Conservation (phyloP, 2,888 invertebrate genomes). For the Hydraecia micacea region DNA sequence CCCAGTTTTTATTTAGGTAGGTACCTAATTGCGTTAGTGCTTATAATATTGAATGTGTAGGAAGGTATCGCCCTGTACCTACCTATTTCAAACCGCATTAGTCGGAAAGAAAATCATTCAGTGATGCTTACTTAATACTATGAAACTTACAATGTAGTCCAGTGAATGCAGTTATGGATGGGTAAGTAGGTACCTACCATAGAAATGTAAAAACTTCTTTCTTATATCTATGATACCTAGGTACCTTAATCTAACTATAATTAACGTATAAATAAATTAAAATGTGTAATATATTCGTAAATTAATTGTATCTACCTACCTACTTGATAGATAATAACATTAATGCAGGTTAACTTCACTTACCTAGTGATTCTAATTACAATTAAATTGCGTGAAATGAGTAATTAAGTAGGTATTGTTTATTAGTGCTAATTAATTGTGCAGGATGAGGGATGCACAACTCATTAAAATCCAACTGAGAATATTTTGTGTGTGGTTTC, state of each 20-base stretch:
- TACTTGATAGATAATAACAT: background rate
- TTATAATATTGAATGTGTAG: background rate
- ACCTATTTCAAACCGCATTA: background rate
- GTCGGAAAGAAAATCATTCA: background rate
- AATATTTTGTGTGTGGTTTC: constrained; percentile 20
- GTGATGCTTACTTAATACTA: too few species aligned
- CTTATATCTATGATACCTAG: background rate
- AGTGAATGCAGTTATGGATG: background rate
- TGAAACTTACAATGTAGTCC: constrained; percentile 10
- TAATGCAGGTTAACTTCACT: constrained; percentile 18
- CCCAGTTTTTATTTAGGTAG: background rate
- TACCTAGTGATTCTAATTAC: constrained; percentile 14
- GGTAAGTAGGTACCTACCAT: background rate
- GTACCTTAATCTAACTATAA: constrained; percentile 2
- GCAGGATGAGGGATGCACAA: constrained; percentile 41
- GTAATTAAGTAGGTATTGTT: background rate
- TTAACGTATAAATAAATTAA: background rate
- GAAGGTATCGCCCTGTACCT: too few species aligned
- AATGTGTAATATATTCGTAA: background rate
- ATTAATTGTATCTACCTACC: constrained; percentile 12
- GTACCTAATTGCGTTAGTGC: background rate
- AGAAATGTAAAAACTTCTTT: too few species aligned
- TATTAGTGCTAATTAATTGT: constrained; percentile 43
- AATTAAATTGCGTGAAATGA: constrained; percentile 29
- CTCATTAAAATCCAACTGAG: constrained; percentile 2